Conservation (phyloP, 1,140 invertebrate species). For the Drosophila auraria region DNA sequence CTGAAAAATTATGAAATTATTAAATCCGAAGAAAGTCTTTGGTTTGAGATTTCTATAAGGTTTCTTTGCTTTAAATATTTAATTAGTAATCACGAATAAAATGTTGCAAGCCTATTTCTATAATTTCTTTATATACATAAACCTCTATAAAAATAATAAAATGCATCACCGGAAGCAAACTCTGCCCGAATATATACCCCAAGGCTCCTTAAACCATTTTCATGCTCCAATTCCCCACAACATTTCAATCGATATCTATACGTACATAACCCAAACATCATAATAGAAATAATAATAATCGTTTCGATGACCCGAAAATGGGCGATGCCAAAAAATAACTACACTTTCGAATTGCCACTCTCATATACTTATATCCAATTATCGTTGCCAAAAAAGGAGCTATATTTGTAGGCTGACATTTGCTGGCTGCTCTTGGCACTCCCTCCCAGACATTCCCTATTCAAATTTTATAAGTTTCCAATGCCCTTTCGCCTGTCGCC, state of each 20-base stretch:
- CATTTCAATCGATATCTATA: conserved; percentile 23
- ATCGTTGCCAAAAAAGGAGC: conserved; percentile 44
- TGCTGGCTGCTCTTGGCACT: conserved; percentile 35
- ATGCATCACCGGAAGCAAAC: too few relatives aligned
- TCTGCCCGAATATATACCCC: not conserved
- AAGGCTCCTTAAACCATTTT: not conserved
- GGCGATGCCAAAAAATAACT: conserved; percentile 36
- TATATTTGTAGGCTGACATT: conserved; percentile 29
- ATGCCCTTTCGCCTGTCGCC: conserved; percentile 17
- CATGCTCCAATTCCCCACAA: conserved; percentile 26
- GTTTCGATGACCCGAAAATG: conserved; percentile 39
- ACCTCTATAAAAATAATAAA: not conserved
- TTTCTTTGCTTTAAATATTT: too few relatives aligned
- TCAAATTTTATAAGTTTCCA: conserved; percentile 61
- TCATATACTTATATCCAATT: conserved; percentile 43
- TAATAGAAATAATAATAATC: conserved; percentile 37
- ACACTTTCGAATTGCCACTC: conserved; percentile 51
- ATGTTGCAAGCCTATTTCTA: too few relatives aligned
- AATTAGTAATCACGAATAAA: not conserved
- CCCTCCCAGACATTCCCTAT: conserved; percentile 30
- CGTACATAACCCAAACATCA: not conserved
- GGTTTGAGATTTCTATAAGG: too few relatives aligned
- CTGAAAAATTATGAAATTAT: not conserved
- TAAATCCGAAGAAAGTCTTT: too few relatives aligned
- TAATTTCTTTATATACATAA: too few relatives aligned